These are phyloP conservation scores for Bombus impatiens DNA, from an alignment of 1,140 invertebrate species.

Conservation along the genomic window DNA sequence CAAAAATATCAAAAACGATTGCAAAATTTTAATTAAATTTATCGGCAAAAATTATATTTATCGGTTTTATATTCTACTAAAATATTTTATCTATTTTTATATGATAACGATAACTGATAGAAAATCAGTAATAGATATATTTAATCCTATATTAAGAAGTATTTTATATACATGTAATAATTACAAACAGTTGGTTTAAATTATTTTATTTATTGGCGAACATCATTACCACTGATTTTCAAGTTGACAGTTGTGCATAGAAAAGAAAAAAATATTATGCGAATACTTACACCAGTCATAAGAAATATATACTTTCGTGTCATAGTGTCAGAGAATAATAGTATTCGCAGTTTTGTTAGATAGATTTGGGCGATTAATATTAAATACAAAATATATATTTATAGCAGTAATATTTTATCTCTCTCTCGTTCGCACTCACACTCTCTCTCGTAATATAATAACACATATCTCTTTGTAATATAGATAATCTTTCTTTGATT, in stretches of 20 bases:
- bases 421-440: constrained; percentile 12
- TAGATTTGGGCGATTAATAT: constrained; percentile 75
- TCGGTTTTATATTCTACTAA: not conserved
- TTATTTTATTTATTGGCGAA: constrained; percentile 69
- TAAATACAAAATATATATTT: constrained; percentile 80
- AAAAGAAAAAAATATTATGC: constrained; percentile 69
- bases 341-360: constrained; percentile 72
- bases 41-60: not conserved
- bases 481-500: constrained; percentile 78
- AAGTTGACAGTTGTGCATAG: constrained; percentile 74
- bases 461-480: constrained; percentile 73
- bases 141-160: not conserved
- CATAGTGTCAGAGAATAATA: constrained; percentile 71
- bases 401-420: constrained; percentile 69
- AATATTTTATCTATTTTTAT: not conserved
- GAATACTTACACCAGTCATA: constrained; percentile 73
- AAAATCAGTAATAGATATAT: not conserved
- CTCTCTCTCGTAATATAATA: constrained; percentile 73
- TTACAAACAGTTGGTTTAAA: constrained; percentile 30
- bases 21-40: not conserved
- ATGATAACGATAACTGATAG: too few species aligned
- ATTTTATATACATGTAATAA: not conserved
- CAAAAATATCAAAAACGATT: not conserved
- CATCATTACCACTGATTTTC: constrained; percentile 70
- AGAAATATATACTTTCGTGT: constrained; percentile 73